phyloP scores from a whole-genome alignment of 2,888 invertebrate genomes.

The Arrhopalites spinosus region DNA sequence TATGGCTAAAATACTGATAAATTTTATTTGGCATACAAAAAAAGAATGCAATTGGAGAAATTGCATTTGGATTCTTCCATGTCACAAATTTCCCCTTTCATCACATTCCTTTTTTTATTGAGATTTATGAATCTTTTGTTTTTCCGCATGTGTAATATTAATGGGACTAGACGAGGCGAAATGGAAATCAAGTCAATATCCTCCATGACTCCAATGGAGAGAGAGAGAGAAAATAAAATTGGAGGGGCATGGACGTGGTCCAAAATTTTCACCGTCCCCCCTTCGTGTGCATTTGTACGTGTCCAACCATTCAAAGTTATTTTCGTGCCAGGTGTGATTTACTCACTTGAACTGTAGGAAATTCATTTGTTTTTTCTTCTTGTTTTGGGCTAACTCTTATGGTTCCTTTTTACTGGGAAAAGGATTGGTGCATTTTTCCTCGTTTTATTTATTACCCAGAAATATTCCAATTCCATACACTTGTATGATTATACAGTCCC shows the following conservation, averaged over 20 bases:
- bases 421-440: too few relatives aligned
- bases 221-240: background rate
- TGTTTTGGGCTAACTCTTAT: too few relatives aligned
- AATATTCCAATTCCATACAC: too few relatives aligned
- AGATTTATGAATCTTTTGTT: too few relatives aligned
- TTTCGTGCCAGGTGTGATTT: slow-evolving; percentile 21
- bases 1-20: too few relatives aligned
- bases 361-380: slow-evolving; percentile 16
- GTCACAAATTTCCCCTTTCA: background rate
- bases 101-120: too few relatives aligned
- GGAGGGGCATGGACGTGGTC: background rate
- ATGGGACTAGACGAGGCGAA: background rate
- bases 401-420: too few relatives aligned
- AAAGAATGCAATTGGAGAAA: background rate
- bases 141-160: background rate
- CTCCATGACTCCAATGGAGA: background rate
- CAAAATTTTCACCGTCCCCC: too few relatives aligned
- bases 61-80: background rate
- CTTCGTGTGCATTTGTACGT: too few relatives aligned
- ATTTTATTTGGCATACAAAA: background rate
- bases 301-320: background rate
- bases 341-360: background rate
- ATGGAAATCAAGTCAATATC: background rate
- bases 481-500: too few relatives aligned
- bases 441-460: too few relatives aligned